Conservation (phyloP, 2,797 vertebrate species). For the Varecia variegata region DNA sequence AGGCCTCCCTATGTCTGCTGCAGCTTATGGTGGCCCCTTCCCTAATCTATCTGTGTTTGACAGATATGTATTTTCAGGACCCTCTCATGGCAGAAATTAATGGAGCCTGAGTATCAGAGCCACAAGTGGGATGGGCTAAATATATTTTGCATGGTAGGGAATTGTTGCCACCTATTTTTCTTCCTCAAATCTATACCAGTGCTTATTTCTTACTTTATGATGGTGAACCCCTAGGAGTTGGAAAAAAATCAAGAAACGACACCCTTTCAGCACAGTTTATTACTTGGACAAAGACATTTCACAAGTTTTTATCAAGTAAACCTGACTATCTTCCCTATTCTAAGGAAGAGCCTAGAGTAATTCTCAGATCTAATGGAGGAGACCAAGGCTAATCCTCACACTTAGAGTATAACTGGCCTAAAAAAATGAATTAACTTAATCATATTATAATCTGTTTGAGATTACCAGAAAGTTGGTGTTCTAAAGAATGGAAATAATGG, state of each 20-base stretch:
- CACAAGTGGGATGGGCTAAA: background rate
- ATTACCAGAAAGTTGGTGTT: conserved; percentile 10
- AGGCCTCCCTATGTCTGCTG: background rate
- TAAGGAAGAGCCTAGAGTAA: background rate
- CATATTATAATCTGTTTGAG: background rate
- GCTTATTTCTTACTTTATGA: background rate
- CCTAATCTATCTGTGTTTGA: background rate
- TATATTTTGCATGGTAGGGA: background rate
- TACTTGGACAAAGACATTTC: background rate
- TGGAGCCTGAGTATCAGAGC: background rate
- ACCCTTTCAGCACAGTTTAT: background rate
- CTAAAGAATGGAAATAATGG: conserved; percentile 36
- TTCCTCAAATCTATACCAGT: background rate
- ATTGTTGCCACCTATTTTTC: background rate
- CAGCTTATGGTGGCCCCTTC: background rate
- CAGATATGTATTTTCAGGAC: background rate
- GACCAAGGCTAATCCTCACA: background rate
- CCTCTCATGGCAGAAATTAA: background rate
- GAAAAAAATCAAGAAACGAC: background rate
- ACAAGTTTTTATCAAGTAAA: background rate
- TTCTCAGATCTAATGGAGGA: background rate
- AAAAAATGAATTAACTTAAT: background rate
- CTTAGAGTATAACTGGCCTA: background rate
- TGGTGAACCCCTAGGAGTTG: background rate
- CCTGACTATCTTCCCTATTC: background rate